Evolutionary conservation across 2,113 vertebrate genomes (phyloP).

Genomic region (Chinchilla lanigera): DNA sequence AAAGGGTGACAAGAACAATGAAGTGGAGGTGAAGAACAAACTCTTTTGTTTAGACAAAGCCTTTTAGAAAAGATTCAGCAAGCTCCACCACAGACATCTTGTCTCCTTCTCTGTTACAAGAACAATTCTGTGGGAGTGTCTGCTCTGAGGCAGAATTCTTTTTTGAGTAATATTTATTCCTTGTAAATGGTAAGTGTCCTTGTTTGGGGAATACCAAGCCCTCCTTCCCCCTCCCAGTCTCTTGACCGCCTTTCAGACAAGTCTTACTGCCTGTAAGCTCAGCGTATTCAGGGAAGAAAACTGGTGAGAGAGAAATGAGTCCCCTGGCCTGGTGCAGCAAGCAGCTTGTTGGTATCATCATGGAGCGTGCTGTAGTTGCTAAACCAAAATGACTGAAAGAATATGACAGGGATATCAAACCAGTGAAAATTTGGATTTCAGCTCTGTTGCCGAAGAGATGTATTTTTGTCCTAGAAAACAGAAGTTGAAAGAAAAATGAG

Average conservation of each 20-base stretch:
- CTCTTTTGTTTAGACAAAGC: neutral
- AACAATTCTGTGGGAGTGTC: neutral
- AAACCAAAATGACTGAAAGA: neutral
- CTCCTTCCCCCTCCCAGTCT: neutral
- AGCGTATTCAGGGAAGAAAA: neutral
- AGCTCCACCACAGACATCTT: neutral
- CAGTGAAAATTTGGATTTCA: neutral
- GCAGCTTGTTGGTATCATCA: neutral
- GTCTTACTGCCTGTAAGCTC: neutral
- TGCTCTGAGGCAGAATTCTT: neutral
- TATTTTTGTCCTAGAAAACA: neutral
- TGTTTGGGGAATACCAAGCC: neutral
- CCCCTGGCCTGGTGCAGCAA: neutral
- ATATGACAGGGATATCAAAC: neutral
- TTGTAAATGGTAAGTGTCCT: neutral
- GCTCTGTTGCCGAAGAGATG: neutral
- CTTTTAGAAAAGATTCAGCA: neutral
- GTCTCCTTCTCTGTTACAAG: neutral
- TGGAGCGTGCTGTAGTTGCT: neutral
- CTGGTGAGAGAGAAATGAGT: neutral
- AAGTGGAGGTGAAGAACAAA: neutral
- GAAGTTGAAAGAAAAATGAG: neutral
- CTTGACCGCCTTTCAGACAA: neutral
- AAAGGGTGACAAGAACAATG: neutral
- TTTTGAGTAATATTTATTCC: neutral